Evolutionary conservation across 1,140 invertebrate genomes (phyloP).

Genomic region (Anastrepha ludens): DNA sequence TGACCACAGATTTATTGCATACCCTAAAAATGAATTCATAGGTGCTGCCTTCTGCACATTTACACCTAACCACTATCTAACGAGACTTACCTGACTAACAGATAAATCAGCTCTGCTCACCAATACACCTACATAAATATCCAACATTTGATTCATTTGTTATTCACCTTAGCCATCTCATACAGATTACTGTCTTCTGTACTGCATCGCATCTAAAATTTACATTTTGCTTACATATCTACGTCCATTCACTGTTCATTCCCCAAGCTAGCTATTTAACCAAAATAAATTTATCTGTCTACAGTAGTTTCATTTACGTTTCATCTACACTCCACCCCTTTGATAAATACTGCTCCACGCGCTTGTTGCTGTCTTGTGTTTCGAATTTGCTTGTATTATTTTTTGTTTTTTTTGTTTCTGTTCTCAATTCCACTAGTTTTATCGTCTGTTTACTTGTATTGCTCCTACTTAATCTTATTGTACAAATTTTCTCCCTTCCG

Average conservation of each 20-base stretch:
- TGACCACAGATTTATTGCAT: too few relatives aligned
- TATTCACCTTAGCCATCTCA: too few relatives aligned
- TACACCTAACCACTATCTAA: too few relatives aligned
- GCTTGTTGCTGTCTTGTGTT: background rate
- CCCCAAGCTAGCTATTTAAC: background rate
- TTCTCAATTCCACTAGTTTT: background rate
- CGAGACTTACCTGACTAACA: too few relatives aligned
- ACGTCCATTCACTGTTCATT: background rate
- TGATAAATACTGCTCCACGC: background rate
- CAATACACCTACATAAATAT: too few relatives aligned
- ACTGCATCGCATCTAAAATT: background rate
- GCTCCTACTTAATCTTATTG: constrained; percentile 20
- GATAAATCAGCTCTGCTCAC: too few relatives aligned
- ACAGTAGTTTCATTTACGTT: constrained; percentile 1
- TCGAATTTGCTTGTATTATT: background rate
- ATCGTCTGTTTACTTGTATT: background rate
- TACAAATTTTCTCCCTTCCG: constrained; percentile 21
- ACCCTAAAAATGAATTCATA: too few relatives aligned
- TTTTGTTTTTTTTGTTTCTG: background rate
- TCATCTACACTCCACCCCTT: background rate
- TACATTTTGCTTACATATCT: background rate
- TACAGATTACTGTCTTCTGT: too few relatives aligned
- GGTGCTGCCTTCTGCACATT: too few relatives aligned
- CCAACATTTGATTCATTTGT: too few relatives aligned
- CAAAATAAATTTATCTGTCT: constrained; percentile 10